Evolutionary conservation across 2,113 vertebrate genomes (phyloP).

Genomic region (Callipepla squamata): DNA sequence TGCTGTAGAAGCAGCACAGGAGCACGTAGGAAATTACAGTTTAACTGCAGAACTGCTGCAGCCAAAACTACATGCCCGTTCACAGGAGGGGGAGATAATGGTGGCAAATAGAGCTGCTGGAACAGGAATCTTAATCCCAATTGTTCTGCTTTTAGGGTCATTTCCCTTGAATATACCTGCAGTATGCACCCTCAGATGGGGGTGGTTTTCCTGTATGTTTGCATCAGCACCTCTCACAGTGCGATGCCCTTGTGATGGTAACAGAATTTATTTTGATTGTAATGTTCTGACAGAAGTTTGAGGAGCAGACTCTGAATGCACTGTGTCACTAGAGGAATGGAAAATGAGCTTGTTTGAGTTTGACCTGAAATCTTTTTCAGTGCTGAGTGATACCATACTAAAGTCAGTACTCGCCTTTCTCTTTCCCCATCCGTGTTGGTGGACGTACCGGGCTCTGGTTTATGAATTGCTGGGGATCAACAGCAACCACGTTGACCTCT

Average conservation of each 20-base stretch:
- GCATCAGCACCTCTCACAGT: fast-evolving
- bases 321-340: not conserved
- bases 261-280: not conserved
- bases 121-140: not conserved
- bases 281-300: not conserved
- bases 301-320: fast-evolving
- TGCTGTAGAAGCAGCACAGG: constrained; percentile 23
- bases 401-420: not conserved
- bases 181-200: not conserved
- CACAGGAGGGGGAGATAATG: not conserved
- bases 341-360: not conserved
- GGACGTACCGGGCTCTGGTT: constrained; percentile 99
- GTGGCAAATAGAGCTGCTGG: not conserved
- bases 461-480: constrained; percentile 94
- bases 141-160: not conserved
- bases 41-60: constrained; percentile 50
- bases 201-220: not conserved
- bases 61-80: constrained; percentile 47
- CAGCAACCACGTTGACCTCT: constrained; percentile 96
- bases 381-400: not conserved
- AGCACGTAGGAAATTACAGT: not conserved
- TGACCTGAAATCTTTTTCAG: not conserved
- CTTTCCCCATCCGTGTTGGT: constrained; percentile 72
- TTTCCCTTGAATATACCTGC: not conserved
- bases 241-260: not conserved